Evolutionary conservation across 2,113 vertebrate species (phyloP).

Genomic region (Seriola rivoliana): DNA sequence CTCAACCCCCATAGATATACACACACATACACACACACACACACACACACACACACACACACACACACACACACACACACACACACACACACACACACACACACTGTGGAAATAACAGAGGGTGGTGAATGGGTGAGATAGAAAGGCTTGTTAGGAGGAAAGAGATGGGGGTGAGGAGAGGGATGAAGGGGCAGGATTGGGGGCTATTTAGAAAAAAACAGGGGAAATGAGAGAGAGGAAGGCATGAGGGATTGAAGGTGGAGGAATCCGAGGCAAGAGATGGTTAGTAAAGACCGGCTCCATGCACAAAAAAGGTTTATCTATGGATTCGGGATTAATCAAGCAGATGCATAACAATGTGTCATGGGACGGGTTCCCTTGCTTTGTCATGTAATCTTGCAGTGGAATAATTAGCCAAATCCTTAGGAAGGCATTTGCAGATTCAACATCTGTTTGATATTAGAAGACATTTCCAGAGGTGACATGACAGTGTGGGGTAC

Average conservation of each 20-base stretch:
- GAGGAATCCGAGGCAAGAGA: conserved; percentile 25
- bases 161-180: conserved; percentile 29
- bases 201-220: conserved; percentile 55
- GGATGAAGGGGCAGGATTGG: conserved; percentile 44
- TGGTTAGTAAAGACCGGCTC: conserved; percentile 8
- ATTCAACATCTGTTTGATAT: conserved; percentile 49
- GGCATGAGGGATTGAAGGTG: conserved; percentile 32
- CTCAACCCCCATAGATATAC: conserved; percentile 18
- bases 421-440: conserved; percentile 28
- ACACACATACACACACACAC: conserved; percentile 31
- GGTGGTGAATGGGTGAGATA: conserved; percentile 57
- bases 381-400: conserved; percentile 27
- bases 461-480: conserved; percentile 25
- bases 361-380: conserved; percentile 17
- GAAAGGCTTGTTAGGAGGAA: conserved; percentile 56
- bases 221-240: conserved; percentile 23
- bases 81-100: conserved; percentile 37
- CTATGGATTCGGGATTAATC: conserved; percentile 32
- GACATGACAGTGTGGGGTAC: background rate
- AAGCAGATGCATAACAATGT: conserved; percentile 12
- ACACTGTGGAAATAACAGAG: conserved; percentile 51
- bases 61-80: conserved; percentile 4
- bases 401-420: conserved; percentile 26
- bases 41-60: conserved; percentile 19
- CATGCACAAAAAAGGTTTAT: conserved; percentile 4